A percentile compares a stretch with the other conserved stretches of the same genome.
These are phyloP conservation scores for Anoplolepis gracilipes DNA, from an alignment of 1,140 invertebrate species.

Conservation along the genomic window DNA sequence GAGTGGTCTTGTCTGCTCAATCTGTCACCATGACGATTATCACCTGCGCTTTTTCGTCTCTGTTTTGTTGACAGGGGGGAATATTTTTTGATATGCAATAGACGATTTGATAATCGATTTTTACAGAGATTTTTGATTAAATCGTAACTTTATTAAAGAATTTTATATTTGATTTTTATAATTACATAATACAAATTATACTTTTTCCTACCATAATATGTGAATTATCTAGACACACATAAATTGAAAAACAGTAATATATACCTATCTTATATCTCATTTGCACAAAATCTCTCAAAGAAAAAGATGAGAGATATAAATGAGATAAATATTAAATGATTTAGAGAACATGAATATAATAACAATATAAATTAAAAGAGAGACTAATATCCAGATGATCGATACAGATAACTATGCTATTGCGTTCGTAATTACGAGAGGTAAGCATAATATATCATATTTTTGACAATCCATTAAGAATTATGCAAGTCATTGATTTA, in stretches of 20 bases:
- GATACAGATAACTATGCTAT: conserved; percentile 1
- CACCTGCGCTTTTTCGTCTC: conserved; percentile 3
- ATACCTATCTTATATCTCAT: background rate
- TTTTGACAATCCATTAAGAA: conserved; percentile 36
- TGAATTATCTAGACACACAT: too few relatives aligned
- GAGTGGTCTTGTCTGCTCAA: conserved; percentile 8
- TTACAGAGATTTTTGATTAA: conserved; percentile 10
- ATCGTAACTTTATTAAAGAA: background rate
- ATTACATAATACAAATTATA: background rate
- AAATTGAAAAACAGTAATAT: background rate
- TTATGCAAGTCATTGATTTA: conserved; percentile 46
- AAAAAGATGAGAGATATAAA: background rate
- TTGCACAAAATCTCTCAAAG: background rate
- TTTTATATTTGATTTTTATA: background rate
- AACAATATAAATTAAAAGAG: conserved; percentile 16
- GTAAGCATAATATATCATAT: conserved; percentile 13
- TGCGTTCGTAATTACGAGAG: background rate
- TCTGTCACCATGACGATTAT: conserved; percentile 46
- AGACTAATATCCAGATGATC: conserved; percentile 19
- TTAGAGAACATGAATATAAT: background rate
- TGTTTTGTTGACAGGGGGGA: background rate
- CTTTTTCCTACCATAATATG: too few relatives aligned
- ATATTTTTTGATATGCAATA: conserved; percentile 8
- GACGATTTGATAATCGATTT: conserved; percentile 24
- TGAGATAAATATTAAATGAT: background rate